Evolutionary conservation across 2,797 vertebrate genomes (phyloP).

Genomic region (Carcharodon carcharias): DNA sequence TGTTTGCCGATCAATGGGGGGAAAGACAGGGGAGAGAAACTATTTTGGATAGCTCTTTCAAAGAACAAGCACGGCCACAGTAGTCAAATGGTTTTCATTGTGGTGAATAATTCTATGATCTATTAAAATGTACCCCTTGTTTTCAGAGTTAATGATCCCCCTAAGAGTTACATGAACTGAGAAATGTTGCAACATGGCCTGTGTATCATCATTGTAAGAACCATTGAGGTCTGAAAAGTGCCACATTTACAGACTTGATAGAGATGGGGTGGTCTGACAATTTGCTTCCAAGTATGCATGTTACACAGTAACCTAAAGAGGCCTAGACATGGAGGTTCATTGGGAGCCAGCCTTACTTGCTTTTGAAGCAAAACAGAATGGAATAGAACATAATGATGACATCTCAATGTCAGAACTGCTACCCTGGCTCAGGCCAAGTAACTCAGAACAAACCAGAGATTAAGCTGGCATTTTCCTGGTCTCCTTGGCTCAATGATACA

Average conservation of each 20-base stretch:
- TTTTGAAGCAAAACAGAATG: neutral
- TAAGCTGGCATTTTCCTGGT: neutral
- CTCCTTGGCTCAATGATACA: neutral
- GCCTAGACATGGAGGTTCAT: neutral
- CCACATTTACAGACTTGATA: neutral
- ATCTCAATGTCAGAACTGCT: neutral
- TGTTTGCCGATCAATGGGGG: neutral
- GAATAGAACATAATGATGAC: neutral
- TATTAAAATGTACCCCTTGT: neutral
- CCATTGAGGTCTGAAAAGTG: too few relatives aligned
- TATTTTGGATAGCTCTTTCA: neutral
- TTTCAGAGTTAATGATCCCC: neutral
- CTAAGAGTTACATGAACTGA: neutral
- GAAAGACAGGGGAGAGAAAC: neutral
- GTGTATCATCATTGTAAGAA: neutral
- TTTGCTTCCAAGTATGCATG: neutral
- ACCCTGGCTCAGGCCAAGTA: neutral
- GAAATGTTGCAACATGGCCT: neutral
- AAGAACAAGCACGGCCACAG: too few relatives aligned
- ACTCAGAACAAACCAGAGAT: neutral
- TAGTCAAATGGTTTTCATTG: neutral
- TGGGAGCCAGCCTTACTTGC: neutral
- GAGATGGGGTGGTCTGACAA: neutral
- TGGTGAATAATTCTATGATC: neutral
- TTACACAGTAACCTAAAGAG: neutral